Percentiles rank a stretch among this genome's conserved stretches.
phyloP scores from a whole-genome alignment of 2,888 invertebrate species.

The Pammene fasciana region DNA sequence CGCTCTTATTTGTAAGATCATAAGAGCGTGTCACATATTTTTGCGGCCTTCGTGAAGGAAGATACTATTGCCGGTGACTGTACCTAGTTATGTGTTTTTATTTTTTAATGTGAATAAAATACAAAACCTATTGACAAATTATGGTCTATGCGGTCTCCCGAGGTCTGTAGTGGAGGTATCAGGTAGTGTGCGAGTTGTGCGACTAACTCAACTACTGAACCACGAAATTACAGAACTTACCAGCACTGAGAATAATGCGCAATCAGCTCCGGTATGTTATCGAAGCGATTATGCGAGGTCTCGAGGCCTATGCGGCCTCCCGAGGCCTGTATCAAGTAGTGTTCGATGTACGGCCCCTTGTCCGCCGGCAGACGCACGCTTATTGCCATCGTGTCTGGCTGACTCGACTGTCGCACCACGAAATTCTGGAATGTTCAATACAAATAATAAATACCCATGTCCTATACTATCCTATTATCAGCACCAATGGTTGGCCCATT shows the following conservation, averaged over 20 bases:
- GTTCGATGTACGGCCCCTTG: conserved; percentile 96
- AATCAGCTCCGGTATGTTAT: conserved; percentile 95
- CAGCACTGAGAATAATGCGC: conserved; percentile 97
- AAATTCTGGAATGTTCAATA: conserved; percentile 87
- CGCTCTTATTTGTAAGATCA: too few species aligned
- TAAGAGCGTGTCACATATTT: too few species aligned
- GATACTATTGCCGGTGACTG: too few species aligned
- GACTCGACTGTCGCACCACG: conserved; percentile 97
- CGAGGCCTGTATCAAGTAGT: conserved; percentile 96
- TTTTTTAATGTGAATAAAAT: too few species aligned
- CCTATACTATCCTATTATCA: not conserved
- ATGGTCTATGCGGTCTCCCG: too few species aligned
- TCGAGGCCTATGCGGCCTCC: conserved; percentile 93
- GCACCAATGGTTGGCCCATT: too few species aligned
- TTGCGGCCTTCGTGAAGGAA: too few species aligned
- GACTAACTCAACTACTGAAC: not conserved
- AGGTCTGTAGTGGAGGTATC: too few species aligned
- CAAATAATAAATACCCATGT: not conserved
- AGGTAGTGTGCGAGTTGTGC: too few species aligned
- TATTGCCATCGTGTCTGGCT: conserved; percentile 96
- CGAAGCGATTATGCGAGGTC: conserved; percentile 96
- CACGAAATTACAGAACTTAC: conserved; percentile 69
- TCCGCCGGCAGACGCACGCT: conserved; percentile 94
- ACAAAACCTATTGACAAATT: too few species aligned
- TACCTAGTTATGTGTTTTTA: too few species aligned